Evolutionary conservation across 2,113 vertebrate genomes (phyloP).

Genomic region (Chloebia gouldiae): DNA sequence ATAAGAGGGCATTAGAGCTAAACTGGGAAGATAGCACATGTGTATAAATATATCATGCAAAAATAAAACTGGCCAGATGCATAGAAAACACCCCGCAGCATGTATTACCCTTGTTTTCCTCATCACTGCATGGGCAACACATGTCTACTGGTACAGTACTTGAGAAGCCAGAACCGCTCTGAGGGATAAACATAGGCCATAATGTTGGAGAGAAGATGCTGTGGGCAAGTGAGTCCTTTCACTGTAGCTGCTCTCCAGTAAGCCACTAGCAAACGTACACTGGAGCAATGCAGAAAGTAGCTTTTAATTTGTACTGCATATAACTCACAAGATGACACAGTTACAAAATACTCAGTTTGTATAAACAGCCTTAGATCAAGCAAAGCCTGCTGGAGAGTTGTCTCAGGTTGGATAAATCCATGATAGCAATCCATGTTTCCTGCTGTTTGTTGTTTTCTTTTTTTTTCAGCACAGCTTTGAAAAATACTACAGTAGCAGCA

Average conservation of each 20-base stretch:
- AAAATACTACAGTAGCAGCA: constrained; percentile 2
- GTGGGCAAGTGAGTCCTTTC: background rate
- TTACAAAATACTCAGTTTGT: background rate
- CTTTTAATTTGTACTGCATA: background rate
- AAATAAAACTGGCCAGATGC: constrained; percentile 66
- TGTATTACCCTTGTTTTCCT: constrained; percentile 62
- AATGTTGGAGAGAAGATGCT: constrained; percentile 2
- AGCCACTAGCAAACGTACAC: background rate
- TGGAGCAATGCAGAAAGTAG: background rate
- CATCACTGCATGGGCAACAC: constrained; percentile 53
- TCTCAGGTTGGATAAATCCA: constrained; percentile 29
- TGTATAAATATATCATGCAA: constrained; percentile 43
- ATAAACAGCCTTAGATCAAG: constrained; percentile 39
- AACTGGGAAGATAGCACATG: constrained; percentile 36
- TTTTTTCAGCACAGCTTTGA: background rate
- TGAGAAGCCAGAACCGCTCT: background rate
- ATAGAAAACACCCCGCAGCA: constrained; percentile 55
- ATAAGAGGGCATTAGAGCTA: constrained; percentile 49
- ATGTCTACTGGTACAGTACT: constrained; percentile 43
- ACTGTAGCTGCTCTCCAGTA: background rate
- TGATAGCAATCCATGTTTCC: background rate
- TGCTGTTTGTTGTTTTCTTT: background rate
- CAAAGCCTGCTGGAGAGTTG: constrained; percentile 10
- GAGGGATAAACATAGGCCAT: constrained; percentile 17
- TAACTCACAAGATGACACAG: background rate